Conservation (phyloP, 2,797 vertebrate species). For the Fratercula arctica region DNA sequence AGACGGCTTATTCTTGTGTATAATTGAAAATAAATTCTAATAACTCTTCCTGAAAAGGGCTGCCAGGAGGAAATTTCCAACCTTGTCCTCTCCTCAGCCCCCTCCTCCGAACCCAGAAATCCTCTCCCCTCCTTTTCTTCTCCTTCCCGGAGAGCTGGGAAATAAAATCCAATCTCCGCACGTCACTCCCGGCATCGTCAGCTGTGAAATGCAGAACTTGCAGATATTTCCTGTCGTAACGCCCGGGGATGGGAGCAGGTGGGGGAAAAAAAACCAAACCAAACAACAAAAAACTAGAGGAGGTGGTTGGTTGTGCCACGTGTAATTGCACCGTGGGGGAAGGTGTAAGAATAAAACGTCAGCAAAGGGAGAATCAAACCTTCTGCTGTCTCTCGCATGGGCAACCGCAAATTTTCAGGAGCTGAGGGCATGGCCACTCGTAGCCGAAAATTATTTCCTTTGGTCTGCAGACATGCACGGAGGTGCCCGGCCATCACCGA, state of each 20-base stretch:
- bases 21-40: conserved; percentile 87
- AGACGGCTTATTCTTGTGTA: conserved; percentile 84
- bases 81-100: conserved; percentile 12
- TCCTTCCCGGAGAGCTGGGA: conserved; percentile 3
- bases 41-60: conserved; percentile 77
- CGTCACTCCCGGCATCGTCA: neutral
- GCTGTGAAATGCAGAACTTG: neutral
- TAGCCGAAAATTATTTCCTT: neutral
- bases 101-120: neutral
- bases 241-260: neutral
- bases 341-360: neutral
- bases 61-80: conserved; percentile 75
- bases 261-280: neutral
- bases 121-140: conserved; percentile 5
- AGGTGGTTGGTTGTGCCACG: neutral
- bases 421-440: neutral
- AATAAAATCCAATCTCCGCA: conserved; percentile 9
- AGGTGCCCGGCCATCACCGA: neutral
- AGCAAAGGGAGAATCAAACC: neutral
- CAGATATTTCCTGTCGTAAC: neutral
- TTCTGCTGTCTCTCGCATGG: neutral
- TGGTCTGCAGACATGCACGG: neutral
- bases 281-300: neutral
- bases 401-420: neutral
- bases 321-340: neutral